Evolutionary conservation across 2,113 vertebrate genomes (phyloP), one percentile per base, ranked within the genome.

Genomic region (Jaculus jaculus): DNA sequence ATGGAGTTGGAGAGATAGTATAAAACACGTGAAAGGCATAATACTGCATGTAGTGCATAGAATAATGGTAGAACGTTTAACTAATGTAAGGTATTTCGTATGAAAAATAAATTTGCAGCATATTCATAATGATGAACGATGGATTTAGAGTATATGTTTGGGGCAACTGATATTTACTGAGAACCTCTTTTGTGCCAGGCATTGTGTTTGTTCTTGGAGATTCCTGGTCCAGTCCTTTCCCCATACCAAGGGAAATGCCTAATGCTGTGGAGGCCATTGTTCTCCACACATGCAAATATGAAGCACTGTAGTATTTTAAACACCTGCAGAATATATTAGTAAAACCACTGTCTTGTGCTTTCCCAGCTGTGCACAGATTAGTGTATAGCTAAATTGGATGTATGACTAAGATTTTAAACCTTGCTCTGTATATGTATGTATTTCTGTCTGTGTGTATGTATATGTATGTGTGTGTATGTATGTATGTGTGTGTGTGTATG

Each of bases 361-460:
- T 94, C 74, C 71, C 28, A 87, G 24, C 13, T 51, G 39, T 69
- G 18, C 26, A 7, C 18, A n/a, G 2, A 58, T 8, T 91, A 34
- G 87, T 58, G 26, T 85, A 39, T 66, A 93, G 74, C 81, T 77
- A 30, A 81, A 93, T 78, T 87, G n/a, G 20, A 84, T 73, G 63
- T 26, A 63, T 63, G 60, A 91, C 58, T 34, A 71, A 75, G 71
- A 71, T 86, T 95, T 66, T 74, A 77, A 84, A 21, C 1, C 21
- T 84, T 87, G 88, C 47, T 28, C 5, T 79, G 28, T 71, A 34
- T 82, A 47, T 60, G 30, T 8, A 32, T 47, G 42, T 8, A 47
- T 47, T 47, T 47, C 42, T 47, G 42, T 47, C 5, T 47, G 42
- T 61, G 34, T 11, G 15, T 26, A 42, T 4, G 3, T 58, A 28